Conservation (phyloP, 2,888 invertebrate genomes). For the Quadroppia sp. region DNA sequence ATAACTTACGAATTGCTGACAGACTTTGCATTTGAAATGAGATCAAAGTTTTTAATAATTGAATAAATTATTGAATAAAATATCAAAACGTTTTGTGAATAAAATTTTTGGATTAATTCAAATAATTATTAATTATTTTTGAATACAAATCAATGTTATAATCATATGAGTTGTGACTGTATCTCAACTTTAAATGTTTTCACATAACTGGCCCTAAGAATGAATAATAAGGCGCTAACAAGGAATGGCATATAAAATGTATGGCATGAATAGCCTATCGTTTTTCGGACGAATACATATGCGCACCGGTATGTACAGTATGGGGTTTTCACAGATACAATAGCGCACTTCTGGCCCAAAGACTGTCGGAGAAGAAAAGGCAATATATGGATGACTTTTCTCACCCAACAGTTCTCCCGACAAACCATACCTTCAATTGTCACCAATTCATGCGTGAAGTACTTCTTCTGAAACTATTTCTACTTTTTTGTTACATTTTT, state of each 20-base stretch:
- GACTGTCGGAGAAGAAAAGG: background rate
- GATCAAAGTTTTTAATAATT: too few species aligned
- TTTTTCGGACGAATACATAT: background rate
- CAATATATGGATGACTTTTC: slow-evolving; percentile 23
- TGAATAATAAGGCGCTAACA: background rate
- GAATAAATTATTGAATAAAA: too few species aligned
- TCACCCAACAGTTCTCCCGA: background rate
- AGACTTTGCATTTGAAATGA: too few species aligned
- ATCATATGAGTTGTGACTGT: too few species aligned
- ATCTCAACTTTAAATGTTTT: too few species aligned
- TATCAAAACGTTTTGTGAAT: too few species aligned
- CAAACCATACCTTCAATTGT: background rate
- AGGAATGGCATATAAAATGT: background rate
- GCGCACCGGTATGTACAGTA: background rate
- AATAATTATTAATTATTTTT: too few species aligned
- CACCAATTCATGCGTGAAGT: slow-evolving; percentile 27
- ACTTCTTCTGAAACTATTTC: slow-evolving; percentile 5
- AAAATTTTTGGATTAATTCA: too few species aligned
- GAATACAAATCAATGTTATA: too few species aligned
- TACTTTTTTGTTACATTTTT: background rate
- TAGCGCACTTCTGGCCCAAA: background rate
- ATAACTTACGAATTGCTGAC: too few species aligned
- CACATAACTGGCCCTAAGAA: background rate
- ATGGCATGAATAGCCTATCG: background rate
- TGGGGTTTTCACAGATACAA: background rate